A percentile compares a stretch with the other conserved stretches of the same genome.
phyloP scores from a whole-genome alignment of 2,797 vertebrate species.

The Cuculus canorus region DNA sequence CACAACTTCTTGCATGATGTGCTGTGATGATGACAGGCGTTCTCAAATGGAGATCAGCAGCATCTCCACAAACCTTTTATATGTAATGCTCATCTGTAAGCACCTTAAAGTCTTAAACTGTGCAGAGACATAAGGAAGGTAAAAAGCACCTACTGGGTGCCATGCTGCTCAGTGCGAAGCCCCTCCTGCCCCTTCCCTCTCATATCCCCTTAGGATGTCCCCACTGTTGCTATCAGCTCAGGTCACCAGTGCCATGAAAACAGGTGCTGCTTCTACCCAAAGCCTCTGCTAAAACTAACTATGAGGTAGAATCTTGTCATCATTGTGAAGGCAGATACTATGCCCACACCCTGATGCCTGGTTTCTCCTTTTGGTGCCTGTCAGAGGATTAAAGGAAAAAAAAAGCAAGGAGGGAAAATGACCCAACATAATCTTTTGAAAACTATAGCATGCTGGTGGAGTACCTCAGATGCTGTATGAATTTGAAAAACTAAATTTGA shows the following conservation, averaged over 20 bases:
- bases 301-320: background rate
- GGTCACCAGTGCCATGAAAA: background rate
- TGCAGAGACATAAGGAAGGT: background rate
- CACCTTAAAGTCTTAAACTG: background rate
- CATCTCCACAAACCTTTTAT: background rate
- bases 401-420: fast-evolving
- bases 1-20: fast-evolving
- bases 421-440: fast-evolving
- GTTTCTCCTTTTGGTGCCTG: background rate
- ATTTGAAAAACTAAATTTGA: background rate
- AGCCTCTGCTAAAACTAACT: background rate
- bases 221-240: background rate
- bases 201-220: background rate
- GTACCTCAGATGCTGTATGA: background rate
- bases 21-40: fast-evolving
- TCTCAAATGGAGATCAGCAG: background rate
- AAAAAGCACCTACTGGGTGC: background rate
- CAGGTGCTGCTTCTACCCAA: fast-evolving
- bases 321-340: background rate
- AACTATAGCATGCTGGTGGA: background rate
- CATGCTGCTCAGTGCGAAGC: fast-evolving
- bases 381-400: fast-evolving
- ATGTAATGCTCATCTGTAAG: fast-evolving
- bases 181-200: background rate
- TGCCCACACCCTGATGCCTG: fast-evolving